Base-by-base conservation (phyloP, 2,113 vertebrate genomes). In the Arenaria interpres region DNA sequence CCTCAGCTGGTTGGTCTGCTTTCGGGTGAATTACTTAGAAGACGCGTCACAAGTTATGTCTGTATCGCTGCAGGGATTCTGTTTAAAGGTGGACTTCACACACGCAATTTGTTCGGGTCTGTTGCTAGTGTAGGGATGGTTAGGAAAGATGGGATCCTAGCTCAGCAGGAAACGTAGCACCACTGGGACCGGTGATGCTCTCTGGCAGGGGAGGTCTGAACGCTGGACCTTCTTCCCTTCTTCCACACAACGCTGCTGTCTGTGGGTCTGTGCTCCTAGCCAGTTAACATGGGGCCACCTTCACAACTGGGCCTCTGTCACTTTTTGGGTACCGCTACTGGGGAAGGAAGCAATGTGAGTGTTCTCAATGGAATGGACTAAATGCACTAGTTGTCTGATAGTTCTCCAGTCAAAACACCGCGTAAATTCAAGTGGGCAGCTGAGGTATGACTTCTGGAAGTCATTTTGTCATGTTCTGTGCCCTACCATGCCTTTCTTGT, bases 131-230 rank as follows among this genome's bases (percentile, higher is more conserved):
- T 2, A n/a, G 82, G 30, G 5, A 2, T 74, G 8, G 14, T 3
- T 35, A 56, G 60, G 41, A 67, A 74, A 51, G 78, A 39, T 4
- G 20, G 18, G 39, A 4, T 64, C 21, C 37, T 12, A 2, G 56
- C 41, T 63, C 60, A 79, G 59, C 25, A 46, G 73, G 41, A 18
- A 54, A 20, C 0, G 1, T 39, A 37, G 51, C 39, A 43, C 30
- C 33, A 4, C 0, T 0, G 57, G 63, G 18, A 18, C 39, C 0
- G 0, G 25, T 30, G 21, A 9, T 11, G 63, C 27, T 41, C 7
- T 57, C 15, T 41, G 87, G 7, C 25, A 74, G 48, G 35, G 48
- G 27, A 83, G 24, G 30, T 32, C 27, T n/a, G 79, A 27, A 2
- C 0, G 0, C 33, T 28, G 23, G 3, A 11, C 35, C 33, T 18